phyloP scores from a whole-genome alignment of 2,113 vertebrate species.

The Hippocampus barbouri region DNA sequence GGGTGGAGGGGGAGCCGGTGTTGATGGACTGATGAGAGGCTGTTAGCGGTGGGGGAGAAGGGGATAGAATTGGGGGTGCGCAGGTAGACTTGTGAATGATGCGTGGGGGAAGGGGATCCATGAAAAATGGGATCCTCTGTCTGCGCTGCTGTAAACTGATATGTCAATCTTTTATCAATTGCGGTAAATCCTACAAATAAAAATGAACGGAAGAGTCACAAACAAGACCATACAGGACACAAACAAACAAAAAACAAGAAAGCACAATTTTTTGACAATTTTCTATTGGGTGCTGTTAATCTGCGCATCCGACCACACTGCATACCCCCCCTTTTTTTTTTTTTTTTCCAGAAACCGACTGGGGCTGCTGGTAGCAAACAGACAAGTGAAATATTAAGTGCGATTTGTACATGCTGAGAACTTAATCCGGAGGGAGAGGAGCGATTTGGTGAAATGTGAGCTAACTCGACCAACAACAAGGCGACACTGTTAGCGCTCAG shows the following conservation, averaged over 20 bases:
- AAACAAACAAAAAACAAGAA: too few species aligned
- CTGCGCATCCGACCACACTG: too few species aligned
- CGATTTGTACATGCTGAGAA: not conserved
- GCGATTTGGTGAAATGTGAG: not conserved
- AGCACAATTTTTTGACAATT: too few species aligned
- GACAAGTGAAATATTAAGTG: not conserved
- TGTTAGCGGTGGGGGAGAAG: slow-evolving; percentile 35
- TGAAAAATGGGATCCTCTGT: slow-evolving; percentile 36
- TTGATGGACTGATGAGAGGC: slow-evolving; percentile 63
- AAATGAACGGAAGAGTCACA: too few species aligned
- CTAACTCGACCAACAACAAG: not conserved
- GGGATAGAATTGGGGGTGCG: slow-evolving; percentile 45
- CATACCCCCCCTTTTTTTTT: too few species aligned
- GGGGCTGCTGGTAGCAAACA: too few species aligned
- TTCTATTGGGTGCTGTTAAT: too few species aligned
- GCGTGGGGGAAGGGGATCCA: slow-evolving; percentile 44
- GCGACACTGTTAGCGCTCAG: not conserved
- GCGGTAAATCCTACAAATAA: too few species aligned
- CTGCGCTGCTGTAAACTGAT: not conserved
- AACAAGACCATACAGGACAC: too few species aligned
- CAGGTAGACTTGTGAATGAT: slow-evolving; percentile 61
- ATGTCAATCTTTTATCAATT: too few species aligned
- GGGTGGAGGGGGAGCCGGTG: slow-evolving; percentile 42
- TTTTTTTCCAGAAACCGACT: too few species aligned
- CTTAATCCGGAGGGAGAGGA: not conserved